Conservation (phyloP, 2,797 vertebrate species). For the Enteromius afrohamiltoni region DNA sequence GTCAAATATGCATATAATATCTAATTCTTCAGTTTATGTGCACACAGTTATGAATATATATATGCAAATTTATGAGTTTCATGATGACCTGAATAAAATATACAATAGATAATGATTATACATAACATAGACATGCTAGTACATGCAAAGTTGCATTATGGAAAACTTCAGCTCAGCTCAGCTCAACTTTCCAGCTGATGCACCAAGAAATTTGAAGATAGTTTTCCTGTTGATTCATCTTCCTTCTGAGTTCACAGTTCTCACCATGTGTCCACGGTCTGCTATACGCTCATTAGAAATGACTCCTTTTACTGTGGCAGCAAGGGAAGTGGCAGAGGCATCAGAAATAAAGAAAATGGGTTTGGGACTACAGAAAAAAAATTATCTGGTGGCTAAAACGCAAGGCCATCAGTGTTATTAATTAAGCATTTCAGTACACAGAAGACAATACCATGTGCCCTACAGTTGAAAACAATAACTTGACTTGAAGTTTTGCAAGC, state of each 20-base stretch:
- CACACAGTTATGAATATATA: background rate
- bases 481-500: background rate
- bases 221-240: background rate
- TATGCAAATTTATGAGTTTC: background rate
- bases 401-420: conserved; percentile 10
- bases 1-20: background rate
- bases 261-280: background rate
- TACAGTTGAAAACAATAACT: background rate
- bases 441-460: background rate
- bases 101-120: conserved; percentile 1
- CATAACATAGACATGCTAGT: background rate
- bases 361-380: background rate
- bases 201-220: background rate
- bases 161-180: background rate
- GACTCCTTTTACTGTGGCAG: background rate
- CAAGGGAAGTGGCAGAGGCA: background rate
- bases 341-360: background rate
- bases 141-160: conserved; percentile 1
- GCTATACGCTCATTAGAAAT: conserved; percentile 1
- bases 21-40: background rate
- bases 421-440: background rate
- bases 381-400: background rate
- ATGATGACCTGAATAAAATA: background rate
- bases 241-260: background rate
- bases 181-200: background rate